Evolutionary conservation across 2,888 invertebrate genomes (phyloP), one percentile per base, ranked within the genome.

Genomic region (Drosophila sordidapex): DNA sequence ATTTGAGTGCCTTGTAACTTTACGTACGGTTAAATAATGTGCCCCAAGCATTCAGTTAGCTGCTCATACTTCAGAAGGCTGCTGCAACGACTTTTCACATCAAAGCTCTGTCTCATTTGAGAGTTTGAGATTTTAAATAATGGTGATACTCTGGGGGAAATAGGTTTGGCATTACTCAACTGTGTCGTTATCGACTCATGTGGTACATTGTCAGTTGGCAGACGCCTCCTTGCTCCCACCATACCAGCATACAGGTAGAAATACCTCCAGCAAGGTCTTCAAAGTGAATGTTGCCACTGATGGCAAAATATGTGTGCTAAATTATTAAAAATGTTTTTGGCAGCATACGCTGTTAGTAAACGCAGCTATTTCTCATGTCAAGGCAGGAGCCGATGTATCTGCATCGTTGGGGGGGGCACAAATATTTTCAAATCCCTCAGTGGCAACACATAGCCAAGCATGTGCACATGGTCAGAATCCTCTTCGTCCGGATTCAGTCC

Each of bases 151-250:
- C 64, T 63, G 78, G 58, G 57, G 65, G 76, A 83, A 88, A 84
- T 86, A 79, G 87, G 87, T 84, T 87, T 84, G 74, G 70, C 82
- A 86, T 88, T 90, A 83, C 85, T 85, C 89, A 83, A 83, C 88
- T 76, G 74, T 88, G 63, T 40, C 49, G 60, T 63, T 76, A 75
- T 54, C 81, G 51, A 36, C 56, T 62, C 48, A 27, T 49, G 27
- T 51, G 35, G 13, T 21, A 40, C 70, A 63, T 65, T 62, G 64
- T 51, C 74, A 64, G 52, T 11, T 61, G 49, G 56, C 27, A 67
- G 68, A 52, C 48, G n/a, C 36, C 63, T 27, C n/a, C 46, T 35
- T 18, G 29, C 21, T 21, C 38, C 21, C 62, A 57, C 1, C 21
- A 21, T 21, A 29, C 18, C 54, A 35, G 58, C 21, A 21, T 11